These are phyloP conservation scores for Vanessa tameamea DNA, from an alignment of 1,140 invertebrate species.

Conservation along the genomic window DNA sequence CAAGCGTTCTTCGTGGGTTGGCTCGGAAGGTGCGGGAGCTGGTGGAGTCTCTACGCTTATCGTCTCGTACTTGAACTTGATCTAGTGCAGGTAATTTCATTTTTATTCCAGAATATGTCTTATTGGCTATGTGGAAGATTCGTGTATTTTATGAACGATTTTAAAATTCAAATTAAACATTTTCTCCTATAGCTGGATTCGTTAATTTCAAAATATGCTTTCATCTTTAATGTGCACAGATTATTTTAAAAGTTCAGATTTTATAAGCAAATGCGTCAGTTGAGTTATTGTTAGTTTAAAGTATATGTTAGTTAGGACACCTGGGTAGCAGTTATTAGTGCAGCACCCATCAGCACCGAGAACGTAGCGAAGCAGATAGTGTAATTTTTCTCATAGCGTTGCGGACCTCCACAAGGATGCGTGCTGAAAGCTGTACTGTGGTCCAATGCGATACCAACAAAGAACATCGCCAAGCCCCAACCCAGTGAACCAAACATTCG, in stretches of 20 bases:
- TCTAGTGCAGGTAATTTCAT: slow-evolving; percentile 67
- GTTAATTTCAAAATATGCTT: no score
- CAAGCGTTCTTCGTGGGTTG: slow-evolving; percentile 86
- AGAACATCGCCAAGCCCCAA: slow-evolving; percentile 99
- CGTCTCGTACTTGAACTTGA: slow-evolving; percentile 89
- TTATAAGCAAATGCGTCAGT: no score
- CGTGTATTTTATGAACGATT: no score
- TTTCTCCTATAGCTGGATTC: no score
- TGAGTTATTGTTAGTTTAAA: not conserved
- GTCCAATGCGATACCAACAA: slow-evolving; percentile 98
- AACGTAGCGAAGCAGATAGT: slow-evolving; percentile 99
- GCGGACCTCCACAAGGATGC: slow-evolving; percentile 93
- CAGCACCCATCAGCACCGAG: slow-evolving; percentile 97
- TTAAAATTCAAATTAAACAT: no score
- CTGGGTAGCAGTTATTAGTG: slow-evolving; percentile 95
- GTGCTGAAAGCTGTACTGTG: slow-evolving; percentile 95
- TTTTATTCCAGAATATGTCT: not conserved
- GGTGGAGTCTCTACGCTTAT: slow-evolving; percentile 49
- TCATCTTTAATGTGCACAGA: no score
- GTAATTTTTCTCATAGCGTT: slow-evolving; percentile 97
- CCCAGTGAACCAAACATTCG: slow-evolving; percentile 99
- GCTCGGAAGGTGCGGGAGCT: slow-evolving; percentile 65
- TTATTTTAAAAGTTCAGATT: no score
- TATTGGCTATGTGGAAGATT: not conserved
- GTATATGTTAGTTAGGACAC: slow-evolving; percentile 39